Evolutionary conservation across 2,888 invertebrate species (phyloP), one percentile per base, ranked within the genome.

Genomic region (Uropetala carovei): DNA sequence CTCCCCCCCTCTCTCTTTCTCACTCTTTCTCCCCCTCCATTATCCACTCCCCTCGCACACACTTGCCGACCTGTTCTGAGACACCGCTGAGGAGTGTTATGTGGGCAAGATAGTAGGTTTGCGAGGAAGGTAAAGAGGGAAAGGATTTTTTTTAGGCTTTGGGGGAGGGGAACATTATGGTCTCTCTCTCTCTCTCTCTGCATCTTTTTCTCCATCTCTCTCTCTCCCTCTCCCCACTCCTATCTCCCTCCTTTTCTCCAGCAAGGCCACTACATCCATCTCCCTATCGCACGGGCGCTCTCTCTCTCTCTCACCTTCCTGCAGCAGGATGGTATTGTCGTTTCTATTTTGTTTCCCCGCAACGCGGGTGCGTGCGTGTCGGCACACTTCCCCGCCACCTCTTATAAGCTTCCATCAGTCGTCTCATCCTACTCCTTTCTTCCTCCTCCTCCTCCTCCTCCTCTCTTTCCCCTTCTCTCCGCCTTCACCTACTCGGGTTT

Each of bases 331-430:
- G 22, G 27, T 75, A 75, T 75, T 22, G 75, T 75, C 75, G 13
- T 27, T 10, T 27, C 7, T 75, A n/a, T 9, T 18, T 60, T 75
- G 22, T 75, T 27, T 27, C 13, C 22, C 27, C 75, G 75, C 68
- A 68, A 18, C 68, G 68, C n/a, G 68, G 68, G 22, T 68, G 68
- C n/a, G 75, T 75, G 27, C 27, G 27, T 75, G 75, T 75, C 75
- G 75, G 27, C 75, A 75, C 75, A 75, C 75, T 27, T 75, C 75
- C 75, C 75, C 75, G 13, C 75, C 75, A 75, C 75, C 75, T 75
- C 75, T 75, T 27, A 27, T 75, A 75, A 68, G 27, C 27, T 27
- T 75, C 27, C 75, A 4, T 27, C 22, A 10, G 18, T 64, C 16
- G 16, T 10, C n/a, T n/a, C n/a, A n/a, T n/a, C n/a, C 18, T 13